Base-by-base conservation (phyloP, 2,888 invertebrate species). In the Sthenelais limicola region DNA sequence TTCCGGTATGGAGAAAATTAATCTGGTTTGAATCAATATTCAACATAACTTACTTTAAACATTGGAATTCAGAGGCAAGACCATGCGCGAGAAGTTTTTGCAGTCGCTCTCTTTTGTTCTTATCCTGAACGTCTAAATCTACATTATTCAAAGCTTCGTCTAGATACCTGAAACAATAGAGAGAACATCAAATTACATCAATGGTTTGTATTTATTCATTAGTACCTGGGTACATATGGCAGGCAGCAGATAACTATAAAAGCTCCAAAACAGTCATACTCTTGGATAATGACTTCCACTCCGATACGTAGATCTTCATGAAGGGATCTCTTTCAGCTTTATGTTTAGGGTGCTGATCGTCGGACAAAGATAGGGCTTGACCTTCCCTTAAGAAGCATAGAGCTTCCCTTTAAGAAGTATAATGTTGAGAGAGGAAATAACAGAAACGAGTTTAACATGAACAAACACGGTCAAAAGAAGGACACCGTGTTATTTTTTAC, bases 41-140 rank as follows among this genome's bases (percentile, higher is more conserved):
- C 43, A n/a, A n/a, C n/a, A n/a, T n/a, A n/a, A 90, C 75, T 91
- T 90, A 88, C 88, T 91, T 92, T 43, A 95, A 83, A 93, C 93
- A 94, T 18, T 90, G 89, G 0, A 92, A 88, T 86, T 95, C 94
- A 43, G 90, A 89, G 2, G 90, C 90, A 70, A 93, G 90, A 82
- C 94, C 91, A 66, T 77, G 78, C 0, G 78, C 74, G 18, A 82
- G 49, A 32, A 84, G 70, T 56, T 77, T 73, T 12, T 79, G 68
- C 28, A 82, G 67, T 68, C 76, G 74, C 21, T 68, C 74, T 38
- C 68, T 67, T 30, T 81, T 77, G 26, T 77, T 69, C 9, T 21
- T 32, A 32, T 70, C 70, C 3, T 43, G 24, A 15, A 18, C 24
- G 33, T 49, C 66, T 30, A 77, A 72, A 12, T 73, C 43, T 0